Percentiles rank a stretch among this genome's conserved stretches.
Conservation (phyloP, 1,140 invertebrate species). For the Pentalonia nigronervosa region DNA sequence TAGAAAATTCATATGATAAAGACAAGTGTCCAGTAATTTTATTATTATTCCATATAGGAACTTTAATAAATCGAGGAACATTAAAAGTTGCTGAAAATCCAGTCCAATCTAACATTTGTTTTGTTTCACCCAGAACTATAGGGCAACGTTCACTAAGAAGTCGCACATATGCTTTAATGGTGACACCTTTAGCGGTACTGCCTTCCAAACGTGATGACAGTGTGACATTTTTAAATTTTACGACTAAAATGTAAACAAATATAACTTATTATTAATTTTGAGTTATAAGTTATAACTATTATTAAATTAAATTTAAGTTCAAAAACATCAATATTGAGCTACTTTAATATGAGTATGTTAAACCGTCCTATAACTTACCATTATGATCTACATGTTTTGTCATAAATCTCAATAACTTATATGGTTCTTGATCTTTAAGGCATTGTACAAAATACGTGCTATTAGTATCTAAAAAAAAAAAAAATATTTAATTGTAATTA, state of each 20-base stretch:
- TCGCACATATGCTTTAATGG: slow-evolving; percentile 23
- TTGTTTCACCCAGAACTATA: slow-evolving; percentile 42
- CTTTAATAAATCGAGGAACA: slow-evolving; percentile 20
- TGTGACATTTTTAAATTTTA: slow-evolving; percentile 31
- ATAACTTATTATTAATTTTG: not conserved
- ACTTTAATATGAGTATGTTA: not conserved
- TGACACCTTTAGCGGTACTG: slow-evolving; percentile 29
- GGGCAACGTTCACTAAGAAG: not conserved
- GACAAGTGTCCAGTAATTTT: slow-evolving; percentile 47
- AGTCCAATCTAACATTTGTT: slow-evolving; percentile 53
- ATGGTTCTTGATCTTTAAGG: slow-evolving; percentile 47
- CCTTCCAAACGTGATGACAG: slow-evolving; percentile 9
- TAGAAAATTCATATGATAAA: slow-evolving; percentile 50
- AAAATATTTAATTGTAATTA: not conserved
- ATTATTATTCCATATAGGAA: slow-evolving; percentile 49
- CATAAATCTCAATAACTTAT: slow-evolving; percentile 14
- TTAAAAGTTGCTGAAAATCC: slow-evolving; percentile 2
- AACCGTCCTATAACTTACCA: not conserved
- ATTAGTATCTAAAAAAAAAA: slow-evolving; percentile 16
- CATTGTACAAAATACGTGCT: slow-evolving; percentile 36
- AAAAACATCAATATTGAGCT: not conserved
- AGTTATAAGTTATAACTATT: not conserved
- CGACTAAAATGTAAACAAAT: slow-evolving; percentile 27
- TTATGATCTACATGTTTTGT: slow-evolving; percentile 28
- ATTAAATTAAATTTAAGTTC: not conserved